Evolutionary conservation across 2,113 vertebrate species (phyloP), one percentile per base, ranked within the genome.

Genomic region (Pomatorhinus ruficollis): DNA sequence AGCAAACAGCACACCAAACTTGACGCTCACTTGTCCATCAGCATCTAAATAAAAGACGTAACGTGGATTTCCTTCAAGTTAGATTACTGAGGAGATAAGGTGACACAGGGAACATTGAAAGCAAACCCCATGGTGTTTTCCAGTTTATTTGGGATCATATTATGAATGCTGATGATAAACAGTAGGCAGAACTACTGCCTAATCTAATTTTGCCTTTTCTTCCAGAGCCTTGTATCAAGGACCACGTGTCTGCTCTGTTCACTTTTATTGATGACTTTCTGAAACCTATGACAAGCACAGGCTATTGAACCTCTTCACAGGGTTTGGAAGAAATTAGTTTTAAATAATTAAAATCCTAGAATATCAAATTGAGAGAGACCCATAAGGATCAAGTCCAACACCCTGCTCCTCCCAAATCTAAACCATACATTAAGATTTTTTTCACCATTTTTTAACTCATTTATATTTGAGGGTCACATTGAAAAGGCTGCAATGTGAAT

Each of bases 1-100:
- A 23, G 83, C 98, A 89, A 99, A 99, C 71, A 99, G 97, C 57
- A 99, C 98, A 35, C 99, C 99, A 52, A 99, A 99, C 95, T 99
- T 99, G 87, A 99, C 99, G 0, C 97, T 98, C 65, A 98, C 97
- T 94, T 98, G 98, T 70, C 99, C 99, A 42, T 99, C 98, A 42
- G 98, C 98, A 96, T 99, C 99, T 99, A 96, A 94, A 94, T 49
- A 44, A 87, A 93, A 95, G 61, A 93, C 3, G 83, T 1, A 64
- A 87, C 37, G 49, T 25, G 64, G 60, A 52, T 92, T 85, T 91
- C 74, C 39, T 70, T 86, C 75, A 25, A 37, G 33, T 78, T 90
- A 74, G 15, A 50, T 53, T 31, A n/a, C 23, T 17, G 8, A 17
- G 33, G n/a, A 71, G 87, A 88, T 42, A 66, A 80, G 81, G 40